Percentiles rank a stretch among this genome's conserved stretches.
Evolutionary conservation across 1,140 invertebrate genomes (phyloP).

Genomic region (Drosophila pseudoananassae): DNA sequence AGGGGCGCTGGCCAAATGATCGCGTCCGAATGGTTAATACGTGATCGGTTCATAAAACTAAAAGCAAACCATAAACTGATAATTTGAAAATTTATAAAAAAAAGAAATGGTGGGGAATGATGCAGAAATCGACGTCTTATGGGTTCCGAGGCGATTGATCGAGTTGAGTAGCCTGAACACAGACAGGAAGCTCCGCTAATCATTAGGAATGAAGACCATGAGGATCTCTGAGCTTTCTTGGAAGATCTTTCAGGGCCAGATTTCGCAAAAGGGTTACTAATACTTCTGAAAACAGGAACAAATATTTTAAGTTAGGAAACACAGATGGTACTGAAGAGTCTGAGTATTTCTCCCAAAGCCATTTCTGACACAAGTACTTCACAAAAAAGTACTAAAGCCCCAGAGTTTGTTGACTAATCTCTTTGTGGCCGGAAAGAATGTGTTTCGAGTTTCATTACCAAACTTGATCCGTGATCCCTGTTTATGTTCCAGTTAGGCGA

Average conservation of each 20-base stretch:
- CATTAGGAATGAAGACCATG: slow-evolving; percentile 23
- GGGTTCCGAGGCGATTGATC: slow-evolving; percentile 34
- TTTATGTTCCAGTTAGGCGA: slow-evolving; percentile 52
- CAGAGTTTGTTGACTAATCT: slow-evolving; percentile 46
- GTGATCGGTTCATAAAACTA: slow-evolving; percentile 82
- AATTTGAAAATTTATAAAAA: slow-evolving; percentile 80
- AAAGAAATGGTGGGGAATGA: neutral
- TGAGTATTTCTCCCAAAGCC: neutral
- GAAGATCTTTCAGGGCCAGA: slow-evolving; percentile 16
- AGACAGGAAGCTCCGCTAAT: slow-evolving; percentile 33
- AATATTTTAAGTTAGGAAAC: neutral
- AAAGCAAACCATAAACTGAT: slow-evolving; percentile 79
- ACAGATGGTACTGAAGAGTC: neutral
- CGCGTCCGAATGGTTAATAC: slow-evolving; percentile 62
- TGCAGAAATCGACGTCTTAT: slow-evolving; percentile 25
- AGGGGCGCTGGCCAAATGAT: slow-evolving; percentile 43
- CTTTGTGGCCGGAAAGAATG: slow-evolving; percentile 25
- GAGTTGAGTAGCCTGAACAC: slow-evolving; percentile 39
- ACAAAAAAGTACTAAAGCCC: slow-evolving; percentile 20
- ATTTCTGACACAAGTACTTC: slow-evolving; percentile 1
- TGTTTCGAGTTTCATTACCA: slow-evolving; percentile 41
- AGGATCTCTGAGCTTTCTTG: slow-evolving; percentile 26
- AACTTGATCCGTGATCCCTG: slow-evolving; percentile 47
- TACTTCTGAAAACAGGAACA: neutral
- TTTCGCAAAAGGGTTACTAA: neutral